Base-by-base conservation (phyloP, 2,888 invertebrate genomes). In the Piscicola geometra region DNA sequence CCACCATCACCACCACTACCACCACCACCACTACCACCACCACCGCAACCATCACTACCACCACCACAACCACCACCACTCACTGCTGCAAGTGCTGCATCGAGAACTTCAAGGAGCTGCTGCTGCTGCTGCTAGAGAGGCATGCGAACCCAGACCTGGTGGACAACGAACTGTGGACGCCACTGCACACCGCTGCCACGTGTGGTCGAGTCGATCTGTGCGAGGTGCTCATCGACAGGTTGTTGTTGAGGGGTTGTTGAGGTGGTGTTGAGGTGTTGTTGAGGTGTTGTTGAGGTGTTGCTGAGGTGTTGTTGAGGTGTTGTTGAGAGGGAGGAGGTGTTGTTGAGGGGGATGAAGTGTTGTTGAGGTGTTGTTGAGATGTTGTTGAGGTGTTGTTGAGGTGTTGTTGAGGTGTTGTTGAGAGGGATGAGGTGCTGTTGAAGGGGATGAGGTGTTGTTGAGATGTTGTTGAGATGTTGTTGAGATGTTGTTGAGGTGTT, bases 141-240 rank as follows among this genome's bases (percentile, higher is more conserved):
- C 92, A 92, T 79, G 94, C 94, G 71, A 91, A 97, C 84, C 94
- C 97, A 1, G 95, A 97, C 86, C 93, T 95, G 0, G 93, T 93
- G 87, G 98, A 98, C 86, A 94, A 93, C 83, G 96, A 97, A 86
- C 92, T 92, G 83, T 98, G 97, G 97, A 98, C 98, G 30, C 98
- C 98, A 0, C 87, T 99, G 60, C 99, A 99, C 87, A 99, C 98
- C 15, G 99, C 99, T 0, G 97, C 98, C 64, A 99, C 98, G 18
- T 99, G 99, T 85, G 98, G 96, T 1, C 96, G 99, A 87, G 89
- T 96, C 75, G 93, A 93, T 86, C 89, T 99, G 82, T 97, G 98
- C 80, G 90, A 92, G 86, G 92, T 92, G 84, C 88, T 97, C 60
- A 95, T 98, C 83, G 90, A 91, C 18, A 73, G 64, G 73, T 73